Evolutionary conservation across 2,797 vertebrate genomes (phyloP).

Genomic region (Pipistrellus nathusii): DNA sequence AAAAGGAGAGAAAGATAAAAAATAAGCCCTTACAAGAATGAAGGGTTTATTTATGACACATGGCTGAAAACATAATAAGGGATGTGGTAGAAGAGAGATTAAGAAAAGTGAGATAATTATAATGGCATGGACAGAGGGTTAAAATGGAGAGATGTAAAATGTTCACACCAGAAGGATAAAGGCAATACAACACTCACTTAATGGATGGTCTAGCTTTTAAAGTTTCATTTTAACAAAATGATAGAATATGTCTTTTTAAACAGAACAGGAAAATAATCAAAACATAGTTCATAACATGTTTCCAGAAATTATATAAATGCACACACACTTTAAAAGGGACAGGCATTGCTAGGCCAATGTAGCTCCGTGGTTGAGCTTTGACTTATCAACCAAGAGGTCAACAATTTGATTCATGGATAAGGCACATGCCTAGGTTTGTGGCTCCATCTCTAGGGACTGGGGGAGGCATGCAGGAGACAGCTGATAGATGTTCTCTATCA

Average conservation of each 20-base stretch:
- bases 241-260: not conserved
- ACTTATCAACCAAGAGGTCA: too few species aligned
- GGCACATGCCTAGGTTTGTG: too few species aligned
- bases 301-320: not conserved
- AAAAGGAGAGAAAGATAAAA: not conserved
- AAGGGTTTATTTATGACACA: not conserved
- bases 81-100: not conserved
- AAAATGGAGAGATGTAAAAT: not conserved
- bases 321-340: not conserved
- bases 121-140: not conserved
- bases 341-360: not conserved
- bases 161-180: not conserved
- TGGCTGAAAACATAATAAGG: not conserved
- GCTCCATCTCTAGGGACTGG: too few species aligned
- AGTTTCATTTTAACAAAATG: not conserved
- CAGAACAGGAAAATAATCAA: not conserved
- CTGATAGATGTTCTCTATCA: too few species aligned
- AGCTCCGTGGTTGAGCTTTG: too few species aligned
- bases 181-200: not conserved
- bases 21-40: not conserved
- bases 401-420: too few species aligned
- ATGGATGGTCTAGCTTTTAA: not conserved
- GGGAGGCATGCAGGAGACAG: too few species aligned
- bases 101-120: slow-evolving; percentile 2
- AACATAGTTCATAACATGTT: not conserved